These are phyloP conservation scores for Ctenochaetus hawaiiensis DNA, from an alignment of 2,797 vertebrate species.

Conservation along the genomic window DNA sequence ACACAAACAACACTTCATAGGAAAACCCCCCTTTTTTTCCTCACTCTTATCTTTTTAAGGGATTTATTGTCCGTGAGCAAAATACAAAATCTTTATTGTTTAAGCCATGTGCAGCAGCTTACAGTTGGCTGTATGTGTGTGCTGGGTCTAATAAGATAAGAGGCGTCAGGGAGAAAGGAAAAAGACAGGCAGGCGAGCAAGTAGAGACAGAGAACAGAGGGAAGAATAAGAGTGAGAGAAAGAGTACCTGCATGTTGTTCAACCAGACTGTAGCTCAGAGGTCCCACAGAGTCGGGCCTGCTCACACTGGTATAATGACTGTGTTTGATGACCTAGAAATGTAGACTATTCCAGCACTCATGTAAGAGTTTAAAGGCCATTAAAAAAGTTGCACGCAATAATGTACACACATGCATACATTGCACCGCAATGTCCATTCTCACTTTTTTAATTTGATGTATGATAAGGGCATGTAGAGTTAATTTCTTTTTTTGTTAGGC, in stretches of 20 bases:
- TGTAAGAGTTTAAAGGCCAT: conserved; percentile 60
- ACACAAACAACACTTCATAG: conserved; percentile 11
- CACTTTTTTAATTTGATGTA: conserved; percentile 11
- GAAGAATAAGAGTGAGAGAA: conserved; percentile 33
- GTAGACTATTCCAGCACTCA: conserved; percentile 59
- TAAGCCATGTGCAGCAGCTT: conserved; percentile 19
- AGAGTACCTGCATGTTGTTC: conserved; percentile 59
- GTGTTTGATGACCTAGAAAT: conserved; percentile 77
- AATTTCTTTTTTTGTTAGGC: not conserved
- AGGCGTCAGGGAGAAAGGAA: conserved; percentile 27
- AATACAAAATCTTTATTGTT: conserved; percentile 5
- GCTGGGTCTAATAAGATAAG: conserved; percentile 28
- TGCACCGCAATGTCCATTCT: not conserved
- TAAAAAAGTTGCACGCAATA: conserved; percentile 35
- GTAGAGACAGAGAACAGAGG: conserved; percentile 57
- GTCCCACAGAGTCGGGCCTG: conserved; percentile 58
- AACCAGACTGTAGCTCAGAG: conserved; percentile 60
- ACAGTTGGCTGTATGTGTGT: conserved; percentile 6
- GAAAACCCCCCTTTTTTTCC: not conserved
- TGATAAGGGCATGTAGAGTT: not conserved
- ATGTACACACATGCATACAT: not conserved
- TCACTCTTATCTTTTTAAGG: conserved; percentile 1
- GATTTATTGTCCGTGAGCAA: conserved; percentile 6
- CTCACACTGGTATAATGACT: conserved; percentile 67
- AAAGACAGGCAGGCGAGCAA: conserved; percentile 48